Percentiles rank a stretch among this genome's conserved stretches.
Evolutionary conservation across 2,888 invertebrate genomes (phyloP).

Genomic region (Chelonus formosanus): DNA sequence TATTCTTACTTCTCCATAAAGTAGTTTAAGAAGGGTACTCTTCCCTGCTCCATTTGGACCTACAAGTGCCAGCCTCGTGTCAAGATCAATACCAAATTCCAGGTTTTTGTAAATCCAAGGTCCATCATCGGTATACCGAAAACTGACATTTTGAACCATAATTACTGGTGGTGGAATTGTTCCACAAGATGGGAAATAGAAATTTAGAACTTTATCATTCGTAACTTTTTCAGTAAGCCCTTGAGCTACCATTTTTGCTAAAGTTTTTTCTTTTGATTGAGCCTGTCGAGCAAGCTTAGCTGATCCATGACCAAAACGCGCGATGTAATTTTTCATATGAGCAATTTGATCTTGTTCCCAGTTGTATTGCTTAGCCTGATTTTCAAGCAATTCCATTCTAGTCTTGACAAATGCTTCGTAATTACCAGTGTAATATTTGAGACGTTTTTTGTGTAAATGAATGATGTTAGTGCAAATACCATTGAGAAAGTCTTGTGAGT

Average conservation of each 20-base stretch:
- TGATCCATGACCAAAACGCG: slow-evolving; percentile 98
- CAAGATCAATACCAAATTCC: slow-evolving; percentile 98
- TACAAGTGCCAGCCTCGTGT: slow-evolving; percentile 92
- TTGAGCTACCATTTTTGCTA: slow-evolving; percentile 99
- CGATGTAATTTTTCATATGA: slow-evolving; percentile 99
- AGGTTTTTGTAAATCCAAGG: slow-evolving; percentile 96
- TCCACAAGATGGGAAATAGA: slow-evolving; percentile 94
- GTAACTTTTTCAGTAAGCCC: slow-evolving; percentile 95
- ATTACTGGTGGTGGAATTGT: slow-evolving; percentile 98
- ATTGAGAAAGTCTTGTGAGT: slow-evolving; percentile 99
- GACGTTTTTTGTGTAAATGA: slow-evolving; percentile 90
- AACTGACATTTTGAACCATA: slow-evolving; percentile 97
- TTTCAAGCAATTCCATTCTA: slow-evolving; percentile 91
- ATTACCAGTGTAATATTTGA: slow-evolving; percentile 96
- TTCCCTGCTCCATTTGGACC: slow-evolving; percentile 99
- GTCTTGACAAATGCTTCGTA: slow-evolving; percentile 97
- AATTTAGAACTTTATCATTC: slow-evolving; percentile 89
- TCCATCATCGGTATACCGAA: slow-evolving; percentile 85
- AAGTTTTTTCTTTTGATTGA: slow-evolving; percentile 98
- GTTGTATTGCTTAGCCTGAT: slow-evolving; percentile 98
- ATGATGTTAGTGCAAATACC: slow-evolving; percentile 97
- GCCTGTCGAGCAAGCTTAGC: slow-evolving; percentile 98
- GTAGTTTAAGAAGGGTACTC: slow-evolving; percentile 93
- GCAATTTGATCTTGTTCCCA: slow-evolving; percentile 99
- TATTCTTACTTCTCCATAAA: slow-evolving; percentile 87